Evolutionary conservation across 2,113 vertebrate genomes (phyloP).

Genomic region (Accipiter cooperii): DNA sequence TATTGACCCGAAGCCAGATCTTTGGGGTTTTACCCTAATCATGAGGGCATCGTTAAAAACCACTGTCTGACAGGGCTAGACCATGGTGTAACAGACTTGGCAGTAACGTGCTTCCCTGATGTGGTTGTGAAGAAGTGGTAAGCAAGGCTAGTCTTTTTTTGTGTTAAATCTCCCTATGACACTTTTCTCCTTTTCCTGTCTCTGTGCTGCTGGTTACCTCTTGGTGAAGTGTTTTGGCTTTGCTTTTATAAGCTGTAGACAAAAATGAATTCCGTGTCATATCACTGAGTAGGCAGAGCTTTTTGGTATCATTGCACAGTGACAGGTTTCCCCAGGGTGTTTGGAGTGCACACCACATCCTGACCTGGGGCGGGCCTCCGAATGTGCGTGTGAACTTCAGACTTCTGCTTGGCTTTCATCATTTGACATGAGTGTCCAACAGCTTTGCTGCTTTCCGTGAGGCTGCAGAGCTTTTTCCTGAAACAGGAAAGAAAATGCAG

Average conservation of each 20-base stretch:
- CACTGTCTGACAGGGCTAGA: neutral
- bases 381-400: rapidly evolving
- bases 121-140: neutral
- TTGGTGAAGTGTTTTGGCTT: neutral
- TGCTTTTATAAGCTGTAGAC: neutral
- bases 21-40: neutral
- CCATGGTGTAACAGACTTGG: neutral
- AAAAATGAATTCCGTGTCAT: neutral
- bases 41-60: neutral
- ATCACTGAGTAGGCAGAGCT: neutral
- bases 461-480: neutral
- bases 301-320: neutral
- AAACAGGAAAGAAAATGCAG: neutral
- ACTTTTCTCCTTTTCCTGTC: neutral
- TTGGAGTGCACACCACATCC: neutral
- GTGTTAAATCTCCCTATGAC: neutral
- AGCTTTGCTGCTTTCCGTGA: neutral
- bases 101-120: neutral
- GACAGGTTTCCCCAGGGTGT: neutral
- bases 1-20: neutral
- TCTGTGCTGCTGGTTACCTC: neutral
- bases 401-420: neutral
- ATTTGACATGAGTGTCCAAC: neutral
- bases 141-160: neutral
- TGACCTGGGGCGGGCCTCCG: neutral